These are phyloP conservation scores for Tamandua tetradactyla DNA, from an alignment of 2,797 vertebrate genomes.

Conservation along the genomic window DNA sequence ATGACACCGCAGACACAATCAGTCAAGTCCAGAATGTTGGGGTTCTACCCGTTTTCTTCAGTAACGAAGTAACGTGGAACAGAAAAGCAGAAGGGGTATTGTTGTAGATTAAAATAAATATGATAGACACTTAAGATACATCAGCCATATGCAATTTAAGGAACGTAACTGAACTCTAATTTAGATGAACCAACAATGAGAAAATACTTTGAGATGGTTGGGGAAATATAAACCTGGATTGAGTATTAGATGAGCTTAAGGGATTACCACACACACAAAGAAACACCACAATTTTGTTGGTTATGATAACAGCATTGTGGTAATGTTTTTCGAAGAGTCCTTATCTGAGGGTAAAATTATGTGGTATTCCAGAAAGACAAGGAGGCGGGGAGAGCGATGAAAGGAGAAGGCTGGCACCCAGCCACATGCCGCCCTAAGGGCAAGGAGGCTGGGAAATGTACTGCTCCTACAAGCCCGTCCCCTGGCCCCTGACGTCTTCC, in stretches of 20 bases:
- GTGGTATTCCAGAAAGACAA: neutral
- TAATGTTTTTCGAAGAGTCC: neutral
- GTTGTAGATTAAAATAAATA: neutral
- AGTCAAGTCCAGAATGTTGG: neutral
- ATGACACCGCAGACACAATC: neutral
- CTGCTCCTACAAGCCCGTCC: neutral
- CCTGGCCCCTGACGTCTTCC: neutral
- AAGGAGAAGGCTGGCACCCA: neutral
- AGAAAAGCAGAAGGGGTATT: neutral
- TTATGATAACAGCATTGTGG: neutral
- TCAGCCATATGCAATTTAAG: neutral
- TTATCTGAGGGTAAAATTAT: neutral
- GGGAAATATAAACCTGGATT: neutral
- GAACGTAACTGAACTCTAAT: neutral
- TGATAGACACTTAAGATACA: neutral
- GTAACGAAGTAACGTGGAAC: neutral
- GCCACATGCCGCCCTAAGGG: rapidly evolving
- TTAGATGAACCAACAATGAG: neutral
- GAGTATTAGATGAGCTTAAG: neutral
- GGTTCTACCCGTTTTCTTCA: neutral
- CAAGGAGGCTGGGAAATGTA: neutral
- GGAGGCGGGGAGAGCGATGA: neutral
- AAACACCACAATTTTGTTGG: neutral
- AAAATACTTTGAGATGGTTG: neutral
- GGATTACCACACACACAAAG: neutral